Base-by-base conservation (phyloP, 2,888 invertebrate species). In the Neoitamus cyanurus region DNA sequence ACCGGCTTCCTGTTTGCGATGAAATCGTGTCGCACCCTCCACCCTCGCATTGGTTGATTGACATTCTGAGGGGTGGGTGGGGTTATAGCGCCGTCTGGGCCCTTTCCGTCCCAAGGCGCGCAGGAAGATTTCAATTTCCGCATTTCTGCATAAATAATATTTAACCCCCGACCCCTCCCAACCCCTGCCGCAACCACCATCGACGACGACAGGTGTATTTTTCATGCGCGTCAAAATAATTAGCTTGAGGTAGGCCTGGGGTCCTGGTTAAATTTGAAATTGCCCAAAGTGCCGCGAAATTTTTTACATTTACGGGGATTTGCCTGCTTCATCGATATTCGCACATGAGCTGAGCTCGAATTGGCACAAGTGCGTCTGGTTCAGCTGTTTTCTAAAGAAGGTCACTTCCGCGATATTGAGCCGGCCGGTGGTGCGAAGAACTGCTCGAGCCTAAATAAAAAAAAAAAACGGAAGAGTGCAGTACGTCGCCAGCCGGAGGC, bases 111-210 rank as follows among this genome's bases (percentile, higher is more conserved):
- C 25, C 75, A 75, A 28, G 25, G 58, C 11, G 75, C n/a, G 75
- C 25, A 75, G 75, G 42, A 75, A 75, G 42, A 30, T 42, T 42
- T 42, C 37, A 75, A 75, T 75, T 75, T 75, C 75, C 75, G 75
- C 28, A 42, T 15, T n/a, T n/a, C n/a, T 42, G 13, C 13, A 75
- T 75, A 25, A 75, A 75, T 75, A 75, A 75, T 75, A 75, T 73
- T 42, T 75, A 15, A 0, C 13, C 11, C 13, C 34, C 37, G 28
- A 7, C 3, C 25, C 42, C 25, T 15, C 15, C n/a, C 13, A 42
- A 31, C 13, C 1, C 4, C 42, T 36, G 15, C 36, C 15, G 36
- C 42, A 73, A 36, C 36, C 15, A 73, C 36, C 36, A 34, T 0
- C 20, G 25, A 5, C 11, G 31, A 9, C 7, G 37, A 36, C n/a